These are phyloP conservation scores for Watsonalla binaria DNA, from an alignment of 2,888 invertebrate species.

Conservation along the genomic window DNA sequence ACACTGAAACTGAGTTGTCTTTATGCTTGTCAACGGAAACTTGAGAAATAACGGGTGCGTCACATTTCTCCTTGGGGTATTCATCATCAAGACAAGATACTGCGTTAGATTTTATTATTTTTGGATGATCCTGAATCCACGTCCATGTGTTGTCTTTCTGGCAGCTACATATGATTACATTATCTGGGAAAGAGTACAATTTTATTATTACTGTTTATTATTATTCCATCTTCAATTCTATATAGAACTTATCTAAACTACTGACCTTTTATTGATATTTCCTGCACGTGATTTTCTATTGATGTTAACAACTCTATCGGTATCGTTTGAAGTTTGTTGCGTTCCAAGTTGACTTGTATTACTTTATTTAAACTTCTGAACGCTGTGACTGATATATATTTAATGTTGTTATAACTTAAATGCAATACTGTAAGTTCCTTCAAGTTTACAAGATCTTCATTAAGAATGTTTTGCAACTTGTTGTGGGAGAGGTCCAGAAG, in stretches of 20 bases:
- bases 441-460: conserved; percentile 87
- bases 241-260: conserved; percentile 2
- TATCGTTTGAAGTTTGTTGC: conserved; percentile 89
- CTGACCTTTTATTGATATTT: conserved; percentile 88
- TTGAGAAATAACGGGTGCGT: conserved; percentile 88
- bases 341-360: conserved; percentile 86
- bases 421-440: conserved; percentile 88
- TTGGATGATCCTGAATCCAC: conserved; percentile 93
- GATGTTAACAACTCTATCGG: conserved; percentile 88
- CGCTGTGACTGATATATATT: conserved; percentile 87
- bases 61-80: conserved; percentile 67
- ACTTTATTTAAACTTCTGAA: conserved; percentile 88
- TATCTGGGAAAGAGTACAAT: conserved; percentile 79
- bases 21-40: conserved; percentile 92
- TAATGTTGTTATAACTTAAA: conserved; percentile 89
- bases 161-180: conserved; percentile 92
- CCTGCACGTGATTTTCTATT: conserved; percentile 89
- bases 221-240: not conserved
- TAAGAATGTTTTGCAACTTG: conserved; percentile 87
- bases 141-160: conserved; percentile 95
- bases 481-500: conserved; percentile 90
- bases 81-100: conserved; percentile 61
- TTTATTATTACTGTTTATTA: not conserved
- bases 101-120: conserved; percentile 56
- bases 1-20: conserved; percentile 90